Evolutionary conservation across 2,888 invertebrate species (phyloP).

Genomic region (Lacanobia wlatinum): DNA sequence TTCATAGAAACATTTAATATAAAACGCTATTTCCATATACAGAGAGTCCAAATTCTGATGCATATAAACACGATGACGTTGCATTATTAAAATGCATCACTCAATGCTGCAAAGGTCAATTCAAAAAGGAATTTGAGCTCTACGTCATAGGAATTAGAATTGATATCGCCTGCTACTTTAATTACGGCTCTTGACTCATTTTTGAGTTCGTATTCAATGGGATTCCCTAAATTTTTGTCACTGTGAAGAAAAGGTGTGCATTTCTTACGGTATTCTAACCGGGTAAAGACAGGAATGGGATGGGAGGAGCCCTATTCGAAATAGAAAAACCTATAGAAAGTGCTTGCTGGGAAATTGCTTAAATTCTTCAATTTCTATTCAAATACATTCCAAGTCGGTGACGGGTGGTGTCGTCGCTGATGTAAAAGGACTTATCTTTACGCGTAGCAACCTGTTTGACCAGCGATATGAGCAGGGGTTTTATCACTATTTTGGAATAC

Average conservation of each 20-base stretch:
- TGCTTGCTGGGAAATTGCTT: background rate
- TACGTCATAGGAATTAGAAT: conserved; percentile 32
- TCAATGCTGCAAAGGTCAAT: conserved; percentile 45
- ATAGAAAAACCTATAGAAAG: conserved; percentile 19
- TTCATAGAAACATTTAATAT: conserved; percentile 15
- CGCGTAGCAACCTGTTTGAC: background rate
- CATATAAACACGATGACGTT: conserved; percentile 6
- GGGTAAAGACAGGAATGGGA: conserved; percentile 11
- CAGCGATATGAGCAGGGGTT: background rate
- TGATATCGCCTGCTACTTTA: conserved; percentile 19
- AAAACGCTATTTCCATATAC: background rate
- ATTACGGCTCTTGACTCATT: conserved; percentile 44
- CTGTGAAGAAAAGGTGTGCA: conserved; percentile 10
- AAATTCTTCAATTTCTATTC: conserved; percentile 7
- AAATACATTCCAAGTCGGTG: conserved; percentile 11
- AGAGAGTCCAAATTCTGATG: conserved; percentile 23
- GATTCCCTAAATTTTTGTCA: conserved; percentile 47
- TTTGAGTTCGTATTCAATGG: conserved; percentile 28
- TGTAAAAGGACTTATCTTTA: background rate
- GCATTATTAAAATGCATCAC: conserved; percentile 42
- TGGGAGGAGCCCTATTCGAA: background rate
- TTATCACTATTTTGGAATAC: background rate
- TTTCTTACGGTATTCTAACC: conserved; percentile 35
- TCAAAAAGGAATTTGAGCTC: conserved; percentile 48
- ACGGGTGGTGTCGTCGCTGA: background rate